Percentiles rank a stretch among this genome's conserved stretches.
These are phyloP conservation scores for Enoplosus armatus DNA, from an alignment of 2,797 vertebrate species.

Conservation along the genomic window DNA sequence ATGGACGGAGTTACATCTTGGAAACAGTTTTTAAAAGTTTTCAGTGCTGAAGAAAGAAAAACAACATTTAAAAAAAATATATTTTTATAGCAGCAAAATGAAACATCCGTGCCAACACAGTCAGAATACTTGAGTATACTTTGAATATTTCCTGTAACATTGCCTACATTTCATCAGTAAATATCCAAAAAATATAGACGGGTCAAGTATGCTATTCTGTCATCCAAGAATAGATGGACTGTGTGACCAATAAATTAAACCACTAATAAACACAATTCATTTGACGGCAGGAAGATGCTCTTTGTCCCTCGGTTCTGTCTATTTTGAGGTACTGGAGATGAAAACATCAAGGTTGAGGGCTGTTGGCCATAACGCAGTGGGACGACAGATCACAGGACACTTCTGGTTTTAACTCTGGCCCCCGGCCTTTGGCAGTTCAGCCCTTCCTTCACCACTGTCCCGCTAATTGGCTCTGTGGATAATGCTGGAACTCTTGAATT, in stretches of 20 bases:
- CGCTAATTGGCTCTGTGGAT: slow-evolving; percentile 70
- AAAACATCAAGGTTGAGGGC: slow-evolving; percentile 29
- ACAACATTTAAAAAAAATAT: neutral
- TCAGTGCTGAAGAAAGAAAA: neutral
- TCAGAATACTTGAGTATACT: neutral
- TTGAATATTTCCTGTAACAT: slow-evolving; percentile 4
- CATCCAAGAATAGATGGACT: neutral
- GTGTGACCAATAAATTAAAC: slow-evolving; percentile 1
- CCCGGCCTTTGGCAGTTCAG: slow-evolving; percentile 33
- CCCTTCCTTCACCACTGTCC: slow-evolving; percentile 40
- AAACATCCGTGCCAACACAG: slow-evolving; percentile 8
- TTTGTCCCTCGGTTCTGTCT: neutral
- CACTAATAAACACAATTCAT: neutral
- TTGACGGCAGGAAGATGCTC: slow-evolving; percentile 6
- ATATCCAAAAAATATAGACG: neutral
- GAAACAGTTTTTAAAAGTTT: slow-evolving; percentile 20
- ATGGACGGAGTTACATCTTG: slow-evolving; percentile 30
- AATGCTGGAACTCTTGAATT: slow-evolving; percentile 61
- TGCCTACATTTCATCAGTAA: slow-evolving; percentile 11
- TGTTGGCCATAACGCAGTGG: slow-evolving; percentile 32
- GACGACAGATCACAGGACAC: slow-evolving; percentile 60
- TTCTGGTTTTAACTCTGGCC: slow-evolving; percentile 56
- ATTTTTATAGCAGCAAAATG: neutral
- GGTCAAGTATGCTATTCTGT: neutral
- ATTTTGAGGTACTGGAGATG: slow-evolving; percentile 23